Percentiles rank a stretch among this genome's conserved stretches.
phyloP scores from a whole-genome alignment of 2,888 invertebrate species.

The Mimachlamys varia region DNA sequence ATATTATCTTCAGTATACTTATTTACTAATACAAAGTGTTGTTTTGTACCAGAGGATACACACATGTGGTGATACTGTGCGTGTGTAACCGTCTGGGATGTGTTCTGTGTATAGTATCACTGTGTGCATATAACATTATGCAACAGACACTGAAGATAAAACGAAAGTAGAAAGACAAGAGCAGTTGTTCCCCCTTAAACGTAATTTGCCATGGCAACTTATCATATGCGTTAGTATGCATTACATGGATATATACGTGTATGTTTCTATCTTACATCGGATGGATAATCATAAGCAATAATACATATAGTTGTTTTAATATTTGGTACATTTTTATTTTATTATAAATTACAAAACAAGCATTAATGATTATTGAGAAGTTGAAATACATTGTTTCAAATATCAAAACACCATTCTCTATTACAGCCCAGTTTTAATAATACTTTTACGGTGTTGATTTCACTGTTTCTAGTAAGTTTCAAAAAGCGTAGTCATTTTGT shows the following conservation, averaged over 20 bases:
- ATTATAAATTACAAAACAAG: no score
- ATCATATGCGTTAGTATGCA: neutral
- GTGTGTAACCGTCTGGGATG: neutral
- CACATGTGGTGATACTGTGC: neutral
- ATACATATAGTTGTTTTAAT: no score
- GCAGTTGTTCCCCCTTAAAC: constrained; percentile 20
- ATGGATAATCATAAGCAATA: no score
- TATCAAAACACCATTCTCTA: no score
- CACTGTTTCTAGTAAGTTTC: neutral
- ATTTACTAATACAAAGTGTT: neutral
- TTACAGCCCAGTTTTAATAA: no score
- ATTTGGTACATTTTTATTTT: no score
- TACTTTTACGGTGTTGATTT: neutral
- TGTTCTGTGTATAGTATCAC: neutral
- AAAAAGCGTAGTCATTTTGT: neutral
- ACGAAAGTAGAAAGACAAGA: neutral
- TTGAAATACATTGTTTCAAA: no score
- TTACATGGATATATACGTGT: neutral
- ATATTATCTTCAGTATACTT: neutral
- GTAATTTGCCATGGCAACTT: constrained; percentile 26
- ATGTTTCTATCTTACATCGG: no score
- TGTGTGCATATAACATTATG: neutral
- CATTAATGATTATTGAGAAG: no score
- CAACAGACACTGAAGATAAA: neutral
- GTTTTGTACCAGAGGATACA: neutral